A percentile compares a stretch with the other conserved stretches of the same genome.
Evolutionary conservation across 2,888 invertebrate species (phyloP).

Genomic region (Palloptera scutellata): DNA sequence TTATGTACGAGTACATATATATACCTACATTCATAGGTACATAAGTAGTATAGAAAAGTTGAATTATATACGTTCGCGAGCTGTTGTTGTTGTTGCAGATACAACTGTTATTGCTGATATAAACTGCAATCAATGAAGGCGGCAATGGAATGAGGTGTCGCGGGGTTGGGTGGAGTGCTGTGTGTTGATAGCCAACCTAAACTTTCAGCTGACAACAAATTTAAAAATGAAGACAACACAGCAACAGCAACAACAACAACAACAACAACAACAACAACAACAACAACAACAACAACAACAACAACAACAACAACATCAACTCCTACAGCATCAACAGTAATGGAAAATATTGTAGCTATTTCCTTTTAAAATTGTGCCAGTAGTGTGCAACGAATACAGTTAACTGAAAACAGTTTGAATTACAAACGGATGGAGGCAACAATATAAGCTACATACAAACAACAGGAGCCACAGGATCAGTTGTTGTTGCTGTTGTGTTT

Average conservation of each 20-base stretch:
- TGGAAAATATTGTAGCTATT: conserved; percentile 15
- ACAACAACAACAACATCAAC: conserved; percentile 10
- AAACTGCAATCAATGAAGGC: too few species aligned
- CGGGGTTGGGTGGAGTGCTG: too few species aligned
- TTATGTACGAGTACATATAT: too few species aligned
- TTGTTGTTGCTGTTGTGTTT: background rate
- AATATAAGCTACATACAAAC: too few species aligned
- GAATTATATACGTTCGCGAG: background rate
- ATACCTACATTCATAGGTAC: too few species aligned
- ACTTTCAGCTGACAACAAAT: conserved; percentile 15
- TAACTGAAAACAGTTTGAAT: too few species aligned
- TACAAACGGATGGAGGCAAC: too few species aligned
- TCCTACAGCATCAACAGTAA: conserved; percentile 3
- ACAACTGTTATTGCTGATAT: background rate
- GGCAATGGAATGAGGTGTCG: too few species aligned
- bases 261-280: conserved; percentile 8
- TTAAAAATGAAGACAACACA: conserved; percentile 26
- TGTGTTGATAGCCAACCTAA: too few species aligned
- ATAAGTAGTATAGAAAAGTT: too few species aligned
- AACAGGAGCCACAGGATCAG: background rate
- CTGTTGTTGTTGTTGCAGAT: background rate
- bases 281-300: conserved; percentile 24
- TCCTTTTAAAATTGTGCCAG: conserved; percentile 13
- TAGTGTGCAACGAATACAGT: too few species aligned
- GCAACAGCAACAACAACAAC: conserved; percentile 23